Percentiles rank a stretch among this genome's conserved stretches.
These are phyloP conservation scores for Crotophaga sulcirostris DNA, from an alignment of 2,113 vertebrate genomes.

Conservation along the genomic window DNA sequence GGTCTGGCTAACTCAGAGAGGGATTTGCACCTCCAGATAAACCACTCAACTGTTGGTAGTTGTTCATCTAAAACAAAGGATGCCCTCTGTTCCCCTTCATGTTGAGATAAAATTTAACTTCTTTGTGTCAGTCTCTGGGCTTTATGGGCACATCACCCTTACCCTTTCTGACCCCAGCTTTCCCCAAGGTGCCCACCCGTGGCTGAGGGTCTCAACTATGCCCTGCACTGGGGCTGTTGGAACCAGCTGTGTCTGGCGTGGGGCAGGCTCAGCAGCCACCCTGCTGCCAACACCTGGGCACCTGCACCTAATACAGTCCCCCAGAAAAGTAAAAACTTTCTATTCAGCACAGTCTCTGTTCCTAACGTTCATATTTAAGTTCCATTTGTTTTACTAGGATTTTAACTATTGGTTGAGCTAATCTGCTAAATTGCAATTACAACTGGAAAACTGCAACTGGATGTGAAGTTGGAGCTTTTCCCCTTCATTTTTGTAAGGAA, in stretches of 20 bases:
- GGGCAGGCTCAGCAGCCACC: no score
- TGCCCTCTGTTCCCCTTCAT: neutral
- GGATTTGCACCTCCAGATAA: neutral
- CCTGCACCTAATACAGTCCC: no score
- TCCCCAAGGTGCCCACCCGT: fast-evolving
- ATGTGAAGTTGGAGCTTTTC: neutral
- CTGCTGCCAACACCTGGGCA: no score
- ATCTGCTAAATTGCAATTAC: neutral
- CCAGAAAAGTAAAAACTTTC: no score
- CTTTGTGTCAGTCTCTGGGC: neutral
- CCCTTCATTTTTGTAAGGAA: neutral
- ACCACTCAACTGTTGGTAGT: neutral
- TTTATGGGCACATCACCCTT: neutral
- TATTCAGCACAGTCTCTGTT: no score
- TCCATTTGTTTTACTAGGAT: neutral
- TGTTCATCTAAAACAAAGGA: neutral
- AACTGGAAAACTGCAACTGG: neutral
- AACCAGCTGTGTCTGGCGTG: fast-evolving
- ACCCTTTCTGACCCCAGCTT: neutral
- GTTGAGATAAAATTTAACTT: neutral
- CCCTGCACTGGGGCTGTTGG: no score
- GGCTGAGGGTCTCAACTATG: neutral
- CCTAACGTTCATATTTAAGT: neutral
- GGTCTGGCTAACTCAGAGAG: no score
- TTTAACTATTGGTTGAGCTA: neutral